Percentiles rank a stretch among this genome's conserved stretches.
Evolutionary conservation across 2,797 vertebrate species (phyloP).

Genomic region (Melanotaenia trifasciata): DNA sequence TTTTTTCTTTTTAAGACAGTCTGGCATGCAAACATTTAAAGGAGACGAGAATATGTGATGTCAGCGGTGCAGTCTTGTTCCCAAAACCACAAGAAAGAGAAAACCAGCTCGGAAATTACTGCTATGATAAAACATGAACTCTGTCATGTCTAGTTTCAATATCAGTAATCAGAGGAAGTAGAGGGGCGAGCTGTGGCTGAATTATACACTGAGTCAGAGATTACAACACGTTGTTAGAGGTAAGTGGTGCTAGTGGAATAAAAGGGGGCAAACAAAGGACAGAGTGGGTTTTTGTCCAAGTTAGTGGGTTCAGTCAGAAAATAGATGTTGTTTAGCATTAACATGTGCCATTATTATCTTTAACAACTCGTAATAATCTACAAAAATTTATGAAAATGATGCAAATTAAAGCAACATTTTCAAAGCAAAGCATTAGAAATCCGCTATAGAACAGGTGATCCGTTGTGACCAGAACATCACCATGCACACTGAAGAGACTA

Average conservation of each 20-base stretch:
- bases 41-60: slow-evolving; percentile 24
- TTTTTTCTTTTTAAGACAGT: not conserved
- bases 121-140: slow-evolving; percentile 46
- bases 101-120: slow-evolving; percentile 16
- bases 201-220: slow-evolving; percentile 43
- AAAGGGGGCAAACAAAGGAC: slow-evolving; percentile 54
- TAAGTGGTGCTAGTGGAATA: slow-evolving; percentile 37
- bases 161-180: slow-evolving; percentile 51
- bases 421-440: not conserved
- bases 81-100: slow-evolving; percentile 50
- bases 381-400: not conserved
- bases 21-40: slow-evolving; percentile 1
- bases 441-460: not conserved
- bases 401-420: not conserved
- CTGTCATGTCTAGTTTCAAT: slow-evolving; percentile 49
- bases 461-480: not conserved
- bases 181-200: slow-evolving; percentile 16
- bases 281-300: slow-evolving; percentile 13
- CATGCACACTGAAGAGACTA: slow-evolving; percentile 14
- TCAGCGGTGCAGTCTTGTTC: slow-evolving; percentile 21
- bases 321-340: not conserved
- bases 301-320: not conserved
- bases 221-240: slow-evolving; percentile 38
- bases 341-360: not conserved
- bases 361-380: not conserved